phyloP scores from a whole-genome alignment of 2,113 vertebrate species.

The Strix uralensis region DNA sequence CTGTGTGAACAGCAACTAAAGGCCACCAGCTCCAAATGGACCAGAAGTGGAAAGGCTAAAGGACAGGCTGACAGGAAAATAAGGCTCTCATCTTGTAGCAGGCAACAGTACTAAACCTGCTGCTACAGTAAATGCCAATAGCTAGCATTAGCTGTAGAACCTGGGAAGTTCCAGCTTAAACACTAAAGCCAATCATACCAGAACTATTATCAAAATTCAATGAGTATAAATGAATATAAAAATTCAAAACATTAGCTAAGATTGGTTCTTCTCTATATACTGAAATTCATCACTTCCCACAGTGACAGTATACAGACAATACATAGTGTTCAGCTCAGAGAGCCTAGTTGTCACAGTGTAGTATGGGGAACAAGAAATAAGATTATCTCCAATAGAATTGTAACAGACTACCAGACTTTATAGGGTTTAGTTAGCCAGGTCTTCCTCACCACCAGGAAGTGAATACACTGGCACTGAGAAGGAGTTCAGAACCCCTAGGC shows the following conservation, averaged over 20 bases:
- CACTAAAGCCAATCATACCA: not conserved
- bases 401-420: not conserved
- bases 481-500: not conserved
- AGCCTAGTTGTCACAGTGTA: not conserved
- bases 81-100: not conserved
- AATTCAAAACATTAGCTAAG: not conserved
- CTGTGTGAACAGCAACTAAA: not conserved
- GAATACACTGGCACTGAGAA: not conserved
- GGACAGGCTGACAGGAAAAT: not conserved
- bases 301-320: not conserved
- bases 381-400: not conserved
- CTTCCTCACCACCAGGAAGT: not conserved
- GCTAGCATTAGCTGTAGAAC: not conserved
- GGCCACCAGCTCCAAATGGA: not conserved
- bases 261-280: not conserved
- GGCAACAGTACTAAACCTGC: not conserved
- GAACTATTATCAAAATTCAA: not conserved
- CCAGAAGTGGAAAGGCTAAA: not conserved
- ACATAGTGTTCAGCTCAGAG: not conserved
- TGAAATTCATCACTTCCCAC: not conserved
- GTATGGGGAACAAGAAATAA: not conserved
- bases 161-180: not conserved
- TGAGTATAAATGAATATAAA: not conserved
- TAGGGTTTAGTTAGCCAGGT: not conserved
- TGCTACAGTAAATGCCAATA: not conserved